These are phyloP conservation scores for Callaeas wilsoni DNA, from an alignment of 2,113 vertebrate species.

Conservation along the genomic window DNA sequence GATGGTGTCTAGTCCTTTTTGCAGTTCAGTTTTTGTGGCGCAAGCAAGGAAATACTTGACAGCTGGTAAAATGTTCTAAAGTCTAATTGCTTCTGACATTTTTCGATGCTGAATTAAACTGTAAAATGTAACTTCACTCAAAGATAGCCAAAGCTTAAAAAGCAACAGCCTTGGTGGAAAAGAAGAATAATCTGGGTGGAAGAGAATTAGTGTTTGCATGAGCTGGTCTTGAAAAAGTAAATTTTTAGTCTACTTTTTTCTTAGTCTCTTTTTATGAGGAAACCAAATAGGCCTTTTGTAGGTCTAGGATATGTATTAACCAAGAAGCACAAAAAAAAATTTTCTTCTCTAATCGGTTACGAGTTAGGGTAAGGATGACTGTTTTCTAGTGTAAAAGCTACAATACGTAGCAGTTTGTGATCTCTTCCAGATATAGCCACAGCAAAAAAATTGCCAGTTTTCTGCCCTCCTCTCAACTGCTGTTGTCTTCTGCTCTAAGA, in stretches of 20 bases:
- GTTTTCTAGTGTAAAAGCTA: background rate
- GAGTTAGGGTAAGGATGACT: background rate
- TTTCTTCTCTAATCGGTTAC: background rate
- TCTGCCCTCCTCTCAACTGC: background rate
- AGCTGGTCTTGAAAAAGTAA: background rate
- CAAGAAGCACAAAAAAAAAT: background rate
- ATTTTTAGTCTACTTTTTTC: background rate
- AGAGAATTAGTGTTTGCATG: background rate
- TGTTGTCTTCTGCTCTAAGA: background rate
- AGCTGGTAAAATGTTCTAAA: background rate
- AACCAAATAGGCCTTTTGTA: background rate
- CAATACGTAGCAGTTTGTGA: background rate
- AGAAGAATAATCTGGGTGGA: background rate
- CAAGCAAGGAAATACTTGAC: background rate
- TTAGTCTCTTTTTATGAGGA: background rate
- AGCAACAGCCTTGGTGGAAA: background rate
- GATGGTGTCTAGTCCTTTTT: background rate
- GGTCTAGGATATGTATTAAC: background rate
- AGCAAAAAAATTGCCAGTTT: background rate
- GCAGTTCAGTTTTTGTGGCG: background rate
- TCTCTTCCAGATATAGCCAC: background rate
- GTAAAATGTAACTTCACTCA: background rate
- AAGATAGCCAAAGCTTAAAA: background rate
- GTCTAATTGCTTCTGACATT: background rate
- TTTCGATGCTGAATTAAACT: background rate